Conservation (phyloP, 2,888 invertebrate species). For the Cheilosia impressa region DNA sequence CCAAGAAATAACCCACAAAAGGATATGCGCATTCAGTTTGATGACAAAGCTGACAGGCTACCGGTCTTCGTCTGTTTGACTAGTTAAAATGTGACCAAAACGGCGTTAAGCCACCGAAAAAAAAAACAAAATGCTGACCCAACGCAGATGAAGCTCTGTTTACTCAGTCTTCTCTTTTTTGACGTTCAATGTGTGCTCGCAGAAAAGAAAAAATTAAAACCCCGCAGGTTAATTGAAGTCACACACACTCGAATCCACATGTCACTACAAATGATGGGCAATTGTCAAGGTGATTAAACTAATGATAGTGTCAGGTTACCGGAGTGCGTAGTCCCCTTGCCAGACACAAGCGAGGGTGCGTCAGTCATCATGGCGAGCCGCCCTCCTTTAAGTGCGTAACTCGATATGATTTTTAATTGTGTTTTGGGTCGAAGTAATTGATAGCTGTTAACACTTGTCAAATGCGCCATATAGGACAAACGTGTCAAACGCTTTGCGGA, state of each 20-base stretch:
- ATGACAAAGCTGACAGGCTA: slow-evolving; percentile 33
- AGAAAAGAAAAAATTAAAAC: slow-evolving; percentile 5
- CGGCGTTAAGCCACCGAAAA: slow-evolving; percentile 53
- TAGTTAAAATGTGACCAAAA: slow-evolving; percentile 67
- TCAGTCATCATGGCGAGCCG: slow-evolving; percentile 1
- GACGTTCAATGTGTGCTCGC: slow-evolving; percentile 7
- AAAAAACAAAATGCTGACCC: not conserved
- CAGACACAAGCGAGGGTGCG: slow-evolving; percentile 3
- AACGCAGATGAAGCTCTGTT: slow-evolving; percentile 2
- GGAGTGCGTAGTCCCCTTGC: slow-evolving; percentile 33
- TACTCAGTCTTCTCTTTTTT: slow-evolving; percentile 13
- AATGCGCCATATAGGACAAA: not conserved
- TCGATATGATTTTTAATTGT: slow-evolving; percentile 71
- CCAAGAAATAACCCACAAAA: not conserved
- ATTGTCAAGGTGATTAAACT: slow-evolving; percentile 69
- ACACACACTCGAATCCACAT: slow-evolving; percentile 57
- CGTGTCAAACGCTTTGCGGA: slow-evolving; percentile 53
- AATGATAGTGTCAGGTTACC: slow-evolving; percentile 69
- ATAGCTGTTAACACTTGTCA: slow-evolving; percentile 67
- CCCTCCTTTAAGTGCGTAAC: slow-evolving; percentile 37
- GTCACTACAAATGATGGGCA: slow-evolving; percentile 64
- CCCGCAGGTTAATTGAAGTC: slow-evolving; percentile 57
- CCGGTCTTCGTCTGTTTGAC: slow-evolving; percentile 67
- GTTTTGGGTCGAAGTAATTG: slow-evolving; percentile 40
- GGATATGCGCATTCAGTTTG: not conserved